A percentile compares a stretch with the other conserved stretches of the same genome.
phyloP scores from a whole-genome alignment of 2,113 vertebrate species.

The Choloepus hoffmanni region DNA sequence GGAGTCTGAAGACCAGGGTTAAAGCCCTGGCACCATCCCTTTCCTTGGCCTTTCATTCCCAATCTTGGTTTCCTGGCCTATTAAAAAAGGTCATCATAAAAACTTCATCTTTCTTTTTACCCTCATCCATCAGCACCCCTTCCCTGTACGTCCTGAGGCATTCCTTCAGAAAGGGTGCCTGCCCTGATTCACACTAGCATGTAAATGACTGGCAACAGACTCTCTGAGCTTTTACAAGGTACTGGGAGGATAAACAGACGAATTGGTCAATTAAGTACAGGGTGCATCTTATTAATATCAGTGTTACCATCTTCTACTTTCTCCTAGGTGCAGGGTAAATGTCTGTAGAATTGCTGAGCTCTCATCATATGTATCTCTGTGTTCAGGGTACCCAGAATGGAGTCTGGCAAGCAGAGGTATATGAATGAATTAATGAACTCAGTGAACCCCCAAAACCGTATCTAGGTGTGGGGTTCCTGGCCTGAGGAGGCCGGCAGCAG shows the following conservation, averaged over 20 bases:
- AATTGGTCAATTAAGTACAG: not conserved
- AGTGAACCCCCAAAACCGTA: not conserved
- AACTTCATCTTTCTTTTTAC: not conserved
- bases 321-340: not conserved
- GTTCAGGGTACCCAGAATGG: not conserved
- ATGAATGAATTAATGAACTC: not conserved
- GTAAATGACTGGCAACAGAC: not conserved
- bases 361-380: not conserved
- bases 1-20: not conserved
- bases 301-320: not conserved
- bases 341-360: not conserved
- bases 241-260: not conserved
- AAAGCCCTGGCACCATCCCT: not conserved
- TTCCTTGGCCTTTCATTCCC: not conserved
- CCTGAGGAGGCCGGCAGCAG: not conserved
- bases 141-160: not conserved
- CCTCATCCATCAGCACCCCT: not conserved
- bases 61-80: not conserved
- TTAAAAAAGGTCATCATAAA: not conserved
- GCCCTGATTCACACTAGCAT: not conserved
- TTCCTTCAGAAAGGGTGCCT: not conserved
- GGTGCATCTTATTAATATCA: not conserved
- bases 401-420: not conserved
- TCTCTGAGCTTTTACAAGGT: not conserved
- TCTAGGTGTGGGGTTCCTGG: not conserved